These are phyloP conservation scores for Folsomia manolachei DNA, from an alignment of 2,888 invertebrate species.

Conservation along the genomic window DNA sequence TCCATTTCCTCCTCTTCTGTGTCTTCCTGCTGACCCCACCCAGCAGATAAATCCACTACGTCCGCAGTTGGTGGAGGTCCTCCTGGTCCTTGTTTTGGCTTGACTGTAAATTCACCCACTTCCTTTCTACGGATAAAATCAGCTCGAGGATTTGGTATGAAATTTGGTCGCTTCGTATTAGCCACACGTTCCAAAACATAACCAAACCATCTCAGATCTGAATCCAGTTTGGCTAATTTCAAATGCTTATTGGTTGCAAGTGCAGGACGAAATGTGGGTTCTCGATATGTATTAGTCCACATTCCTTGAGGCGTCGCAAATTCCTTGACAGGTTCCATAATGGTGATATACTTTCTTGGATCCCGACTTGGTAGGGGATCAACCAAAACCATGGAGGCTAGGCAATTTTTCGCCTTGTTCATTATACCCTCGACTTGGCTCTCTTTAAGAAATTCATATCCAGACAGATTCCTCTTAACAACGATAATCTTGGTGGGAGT, in stretches of 20 bases:
- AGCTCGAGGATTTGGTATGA: slow-evolving; percentile 28
- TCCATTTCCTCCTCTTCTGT: slow-evolving; percentile 20
- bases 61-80: neutral
- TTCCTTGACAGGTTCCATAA: slow-evolving; percentile 39
- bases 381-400: slow-evolving; percentile 31
- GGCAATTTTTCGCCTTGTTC: slow-evolving; percentile 27
- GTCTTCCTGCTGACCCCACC: neutral
- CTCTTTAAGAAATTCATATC: slow-evolving; percentile 38
- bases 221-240: slow-evolving; percentile 28
- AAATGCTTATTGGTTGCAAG: slow-evolving; percentile 38
- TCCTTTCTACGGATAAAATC: neutral
- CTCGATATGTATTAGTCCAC: slow-evolving; percentile 43
- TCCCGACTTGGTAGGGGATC: slow-evolving; percentile 33
- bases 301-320: slow-evolving; percentile 35
- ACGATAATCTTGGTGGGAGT: slow-evolving; percentile 43
- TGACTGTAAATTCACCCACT: neutral
- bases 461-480: slow-evolving; percentile 40
- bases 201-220: slow-evolving; percentile 46
- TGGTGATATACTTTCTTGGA: slow-evolving; percentile 37
- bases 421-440: slow-evolving; percentile 28
- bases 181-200: slow-evolving; percentile 36
- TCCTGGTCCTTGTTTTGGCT: no score
- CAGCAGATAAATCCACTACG: neutral
- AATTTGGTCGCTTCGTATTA: slow-evolving; percentile 31
- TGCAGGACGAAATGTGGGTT: slow-evolving; percentile 43